phyloP scores from a whole-genome alignment of 2,113 vertebrate species.

The Onychostruthus taczanowskii region DNA sequence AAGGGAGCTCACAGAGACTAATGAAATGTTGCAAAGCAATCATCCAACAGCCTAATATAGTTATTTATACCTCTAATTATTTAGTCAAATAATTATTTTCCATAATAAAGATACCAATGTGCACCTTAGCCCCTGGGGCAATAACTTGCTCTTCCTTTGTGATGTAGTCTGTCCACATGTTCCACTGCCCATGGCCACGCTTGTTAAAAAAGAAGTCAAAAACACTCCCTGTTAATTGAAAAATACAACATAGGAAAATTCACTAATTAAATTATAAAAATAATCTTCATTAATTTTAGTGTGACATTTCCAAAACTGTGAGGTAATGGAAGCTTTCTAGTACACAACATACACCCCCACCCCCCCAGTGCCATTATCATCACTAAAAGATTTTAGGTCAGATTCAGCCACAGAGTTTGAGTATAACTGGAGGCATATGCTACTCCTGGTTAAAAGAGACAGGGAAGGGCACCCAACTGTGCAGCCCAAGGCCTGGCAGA shows the following conservation, averaged over 20 bases:
- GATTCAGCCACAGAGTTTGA: background rate
- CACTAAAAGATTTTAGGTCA: background rate
- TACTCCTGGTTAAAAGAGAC: background rate
- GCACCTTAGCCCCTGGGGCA: slow-evolving; percentile 78
- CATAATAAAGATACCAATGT: background rate
- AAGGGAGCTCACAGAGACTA: background rate
- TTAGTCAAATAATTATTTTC: background rate
- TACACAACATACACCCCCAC: background rate
- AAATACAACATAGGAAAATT: background rate
- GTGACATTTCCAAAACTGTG: background rate
- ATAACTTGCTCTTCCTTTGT: slow-evolving; percentile 80
- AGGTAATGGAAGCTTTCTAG: background rate
- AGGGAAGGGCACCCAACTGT: background rate
- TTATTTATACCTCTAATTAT: background rate
- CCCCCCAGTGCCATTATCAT: background rate
- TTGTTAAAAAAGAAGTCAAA: slow-evolving; percentile 92
- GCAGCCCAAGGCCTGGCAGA: background rate
- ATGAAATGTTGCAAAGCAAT: background rate
- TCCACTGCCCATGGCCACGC: slow-evolving; percentile 82
- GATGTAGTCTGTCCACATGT: slow-evolving; percentile 84
- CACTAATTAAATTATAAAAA: background rate
- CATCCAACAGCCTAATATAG: background rate
- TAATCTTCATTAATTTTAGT: background rate
- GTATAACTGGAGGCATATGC: background rate
- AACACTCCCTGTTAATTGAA: slow-evolving; percentile 77